Percentiles rank a stretch among this genome's conserved stretches.
These are phyloP conservation scores for Achroia grisella DNA, from an alignment of 1,140 invertebrate species.

Conservation along the genomic window DNA sequence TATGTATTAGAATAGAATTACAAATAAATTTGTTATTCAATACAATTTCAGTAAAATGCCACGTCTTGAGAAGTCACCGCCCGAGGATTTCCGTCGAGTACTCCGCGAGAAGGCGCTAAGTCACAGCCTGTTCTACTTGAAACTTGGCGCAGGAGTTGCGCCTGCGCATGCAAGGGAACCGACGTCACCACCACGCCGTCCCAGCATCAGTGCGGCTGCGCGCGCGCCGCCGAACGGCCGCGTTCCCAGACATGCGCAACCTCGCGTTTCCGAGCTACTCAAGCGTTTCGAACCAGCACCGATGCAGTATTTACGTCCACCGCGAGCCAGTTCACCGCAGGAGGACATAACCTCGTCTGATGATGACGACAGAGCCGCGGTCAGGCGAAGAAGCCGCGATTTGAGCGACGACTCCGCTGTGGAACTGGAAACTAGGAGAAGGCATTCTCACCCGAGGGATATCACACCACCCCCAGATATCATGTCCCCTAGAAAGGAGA, in stretches of 20 bases:
- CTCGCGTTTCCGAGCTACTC: conserved; percentile 54
- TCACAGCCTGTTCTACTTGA: conserved; percentile 68
- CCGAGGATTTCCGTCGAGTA: conserved; percentile 64
- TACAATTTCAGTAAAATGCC: conserved; percentile 42
- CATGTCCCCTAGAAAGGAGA: conserved; percentile 52
- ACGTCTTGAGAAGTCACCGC: conserved; percentile 47
- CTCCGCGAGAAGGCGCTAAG: conserved; percentile 65
- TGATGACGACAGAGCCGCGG: conserved; percentile 59
- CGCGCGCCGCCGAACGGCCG: conserved; percentile 45
- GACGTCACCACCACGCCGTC: conserved; percentile 16
- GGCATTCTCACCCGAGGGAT: conserved; percentile 54
- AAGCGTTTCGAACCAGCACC: conserved; percentile 50
- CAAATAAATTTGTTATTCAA: neutral
- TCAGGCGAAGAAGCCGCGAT: conserved; percentile 55
- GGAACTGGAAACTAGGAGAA: conserved; percentile 53
- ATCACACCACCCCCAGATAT: conserved; percentile 47
- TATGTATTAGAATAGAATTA: no score
- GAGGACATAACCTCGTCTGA: conserved; percentile 62
- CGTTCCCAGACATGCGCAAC: conserved; percentile 44
- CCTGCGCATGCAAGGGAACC: conserved; percentile 29
- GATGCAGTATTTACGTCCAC: conserved; percentile 63
- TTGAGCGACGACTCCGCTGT: conserved; percentile 66
- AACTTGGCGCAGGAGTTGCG: conserved; percentile 51
- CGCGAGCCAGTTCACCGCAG: conserved; percentile 42
- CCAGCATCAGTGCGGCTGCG: conserved; percentile 40